Percentiles rank a stretch among this genome's conserved stretches.
Conservation (phyloP, 53 echinoderm and acorn worm genomes). For the Actinopyga echinites region DNA sequence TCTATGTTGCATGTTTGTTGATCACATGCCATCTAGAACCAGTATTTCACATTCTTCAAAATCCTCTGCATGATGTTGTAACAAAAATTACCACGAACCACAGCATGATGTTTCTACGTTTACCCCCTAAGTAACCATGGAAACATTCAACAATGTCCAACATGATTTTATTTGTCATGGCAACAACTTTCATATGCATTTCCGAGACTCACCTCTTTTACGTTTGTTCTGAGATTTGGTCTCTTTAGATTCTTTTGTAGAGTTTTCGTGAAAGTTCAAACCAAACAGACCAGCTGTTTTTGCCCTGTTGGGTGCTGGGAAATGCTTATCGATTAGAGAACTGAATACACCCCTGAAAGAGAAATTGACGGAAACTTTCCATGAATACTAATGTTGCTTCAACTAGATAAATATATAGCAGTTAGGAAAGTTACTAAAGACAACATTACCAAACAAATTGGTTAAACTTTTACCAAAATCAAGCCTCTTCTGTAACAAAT, state of each 20-base stretch:
- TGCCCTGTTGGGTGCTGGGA: slow-evolving; percentile 93
- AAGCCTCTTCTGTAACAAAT: too few relatives aligned
- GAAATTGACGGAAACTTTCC: not conserved
- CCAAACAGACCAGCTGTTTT: slow-evolving; percentile 94
- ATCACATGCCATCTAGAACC: not conserved
- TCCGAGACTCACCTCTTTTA: slow-evolving; percentile 60
- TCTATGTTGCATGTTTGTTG: not conserved
- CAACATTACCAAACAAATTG: too few relatives aligned
- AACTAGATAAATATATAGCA: too few relatives aligned
- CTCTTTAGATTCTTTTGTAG: slow-evolving; percentile 47
- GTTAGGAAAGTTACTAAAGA: too few relatives aligned
- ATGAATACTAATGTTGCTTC: not conserved
- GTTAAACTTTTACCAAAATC: too few relatives aligned
- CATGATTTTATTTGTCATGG: too few relatives aligned
- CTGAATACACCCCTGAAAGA: slow-evolving; percentile 83
- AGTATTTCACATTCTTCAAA: too few relatives aligned
- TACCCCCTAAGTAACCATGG: too few relatives aligned
- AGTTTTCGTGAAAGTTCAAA: slow-evolving; percentile 48
- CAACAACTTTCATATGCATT: not conserved
- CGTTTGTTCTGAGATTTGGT: slow-evolving; percentile 55
- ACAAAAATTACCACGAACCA: too few relatives aligned
- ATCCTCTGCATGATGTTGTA: too few relatives aligned
- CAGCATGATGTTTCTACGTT: too few relatives aligned
- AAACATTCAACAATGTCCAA: too few relatives aligned
- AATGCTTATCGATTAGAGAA: slow-evolving; percentile 88